Evolutionary conservation across 2,797 vertebrate genomes (phyloP).

Genomic region (Myripristis murdjan): DNA sequence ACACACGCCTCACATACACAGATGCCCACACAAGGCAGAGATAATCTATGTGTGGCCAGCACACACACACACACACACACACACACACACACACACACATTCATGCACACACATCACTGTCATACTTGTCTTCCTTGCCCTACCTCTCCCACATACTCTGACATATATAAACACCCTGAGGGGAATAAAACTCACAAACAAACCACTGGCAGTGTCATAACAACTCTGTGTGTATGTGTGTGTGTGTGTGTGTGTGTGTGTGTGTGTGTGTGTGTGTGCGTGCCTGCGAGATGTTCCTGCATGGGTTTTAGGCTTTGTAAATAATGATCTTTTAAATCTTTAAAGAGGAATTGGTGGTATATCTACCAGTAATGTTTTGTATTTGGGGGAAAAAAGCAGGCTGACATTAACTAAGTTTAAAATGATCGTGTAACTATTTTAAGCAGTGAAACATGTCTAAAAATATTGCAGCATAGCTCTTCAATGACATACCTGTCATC

Average conservation of each 20-base stretch:
- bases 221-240: constrained; percentile 24
- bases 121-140: constrained; percentile 54
- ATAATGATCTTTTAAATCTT: constrained; percentile 33
- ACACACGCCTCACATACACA: background rate
- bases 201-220: constrained; percentile 57
- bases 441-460: background rate
- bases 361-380: constrained; percentile 20
- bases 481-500: too few species aligned
- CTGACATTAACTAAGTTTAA: background rate
- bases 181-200: constrained; percentile 62
- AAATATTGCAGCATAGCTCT: background rate
- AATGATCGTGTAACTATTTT: constrained; percentile 16
- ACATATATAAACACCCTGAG: constrained; percentile 35
- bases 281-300: background rate
- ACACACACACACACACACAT: background rate
- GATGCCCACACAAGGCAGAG: background rate
- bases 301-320: constrained; percentile 4
- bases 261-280: constrained; percentile 2
- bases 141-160: constrained; percentile 44
- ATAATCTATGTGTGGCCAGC: constrained; percentile 42
- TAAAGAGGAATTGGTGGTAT: constrained; percentile 16
- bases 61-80: constrained; percentile 29
- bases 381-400: constrained; percentile 11
- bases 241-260: constrained; percentile 10
- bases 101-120: constrained; percentile 46